Base-by-base conservation (phyloP, 2,888 invertebrate species). In the Congeria kusceri region DNA sequence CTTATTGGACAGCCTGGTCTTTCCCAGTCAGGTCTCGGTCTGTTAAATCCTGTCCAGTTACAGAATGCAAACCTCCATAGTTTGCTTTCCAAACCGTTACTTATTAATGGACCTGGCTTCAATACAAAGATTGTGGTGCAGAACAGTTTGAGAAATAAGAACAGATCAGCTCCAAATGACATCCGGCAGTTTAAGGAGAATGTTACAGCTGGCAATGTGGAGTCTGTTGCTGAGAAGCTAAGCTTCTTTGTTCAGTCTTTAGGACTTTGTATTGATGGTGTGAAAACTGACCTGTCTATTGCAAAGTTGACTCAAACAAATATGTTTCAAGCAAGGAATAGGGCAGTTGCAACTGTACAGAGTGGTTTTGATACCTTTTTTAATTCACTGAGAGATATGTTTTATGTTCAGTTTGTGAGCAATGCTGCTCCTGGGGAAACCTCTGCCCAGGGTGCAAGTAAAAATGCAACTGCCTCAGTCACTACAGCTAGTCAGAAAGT, bases 311-410 rank as follows among this genome's bases (percentile, higher is more conserved):
- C 83, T 13, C 64, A 69, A n/a, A 28, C 63, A 25, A 81, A 79
- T 39, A 61, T 75, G 59, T 69, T 64, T 25, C 57, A 82, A 15
- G 80, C 79, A 18, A 71, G 79, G 28, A 68, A 65, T 13, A 73
- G 69, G 20, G 87, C 84, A 18, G 57, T 69, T 7, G 49, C n/a
- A 27, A 71, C 71, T 49, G 47, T 87, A 39, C 80, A 73, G 58
- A 79, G 66, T 68, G 83, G 86, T 32, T 63, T 87, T 18, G 80
- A 79, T 20, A 23, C 74, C 4, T 86, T 85, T 68, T 77, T 87
- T 39, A 78, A 78, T 53, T 44, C 57, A 23, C 18, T 80, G 5
- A 59, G 80, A 32, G 83, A 80, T 25, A 61, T 83, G 18, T 80
- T 80, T 15, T 70, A 80, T 74, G 79, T 83, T 20, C 79, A 83